Evolutionary conservation across 2,113 vertebrate species (phyloP), one percentile per base, ranked within the genome.

Genomic region (Cacatua alba): DNA sequence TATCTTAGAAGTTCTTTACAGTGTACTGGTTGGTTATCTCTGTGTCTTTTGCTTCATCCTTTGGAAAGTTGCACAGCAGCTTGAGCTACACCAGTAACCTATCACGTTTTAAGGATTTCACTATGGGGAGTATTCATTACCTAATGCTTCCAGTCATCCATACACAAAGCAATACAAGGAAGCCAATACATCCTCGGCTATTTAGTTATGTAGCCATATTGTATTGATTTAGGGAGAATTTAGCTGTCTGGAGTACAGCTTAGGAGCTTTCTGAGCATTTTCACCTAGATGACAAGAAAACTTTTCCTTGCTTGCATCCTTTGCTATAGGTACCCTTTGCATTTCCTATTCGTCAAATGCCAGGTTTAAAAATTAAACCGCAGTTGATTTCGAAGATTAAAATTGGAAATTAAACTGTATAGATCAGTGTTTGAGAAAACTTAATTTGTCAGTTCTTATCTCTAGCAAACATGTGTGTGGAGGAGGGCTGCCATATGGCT

Each of bases 401-500:
- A 69, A 90, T 21, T 78, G 77, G 82, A 68, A 76, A 82, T 79
- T 74, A 57, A 96, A 95, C 88, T 62, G 16, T 62, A 37, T 13
- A 91, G 90, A 78, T 52, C 1, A 2, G 77, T 94, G 94, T 88
- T 92, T 91, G 62, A 95, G 86, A 79, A 92, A 94, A 96, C 91
- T 81, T 49, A 29, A 87, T 95, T 95, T 93, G 72, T 88, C 60
- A 43, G 33, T 88, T 92, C 88, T 94, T 91, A 86, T 78, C 29
- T 3, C 52, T 62, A 44, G 82, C 60, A 90, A 91, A 77, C 4
- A 87, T 87, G 71, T 82, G 83, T 68, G 84, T 82, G 94, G 77
- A 95, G 96, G 90, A 95, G 88, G 88, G 65, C 28, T 74, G 91
- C 95, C 95, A 96, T 95, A 96, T 96, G 96, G 96, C 86, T 92